Evolutionary conservation across 2,888 invertebrate genomes (phyloP), one percentile per base, ranked within the genome.

Genomic region (Sinhomidia bicolor): DNA sequence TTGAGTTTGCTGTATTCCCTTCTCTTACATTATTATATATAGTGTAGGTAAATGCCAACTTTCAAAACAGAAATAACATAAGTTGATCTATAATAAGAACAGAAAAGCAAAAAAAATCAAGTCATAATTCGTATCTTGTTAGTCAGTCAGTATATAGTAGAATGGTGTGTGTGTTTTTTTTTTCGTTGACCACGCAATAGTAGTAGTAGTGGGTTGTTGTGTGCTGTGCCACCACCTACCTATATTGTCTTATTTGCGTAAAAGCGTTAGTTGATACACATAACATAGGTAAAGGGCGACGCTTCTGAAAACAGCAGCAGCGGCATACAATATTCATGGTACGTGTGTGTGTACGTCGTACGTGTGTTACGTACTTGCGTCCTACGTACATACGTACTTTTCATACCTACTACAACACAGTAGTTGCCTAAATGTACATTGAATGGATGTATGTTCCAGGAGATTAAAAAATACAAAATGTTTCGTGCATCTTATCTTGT

Each of bases 361-460:
- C 20, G 20, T 54, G 17, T 54, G 54, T 54, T 17, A 54, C 20
- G 20, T 54, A 17, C 36, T 36, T 20, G 54, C 12, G 20, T 54
- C 12, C 17, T 54, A 12, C 20, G 54, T 54, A 20, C 20, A 17
- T 26, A 26, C 60, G 6, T 60, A 23, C 26, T 3, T 4, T n/a
- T n/a, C n/a, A n/a, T n/a, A n/a, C n/a, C n/a, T n/a, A n/a, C n/a
- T n/a, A n/a, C n/a, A 51, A 14, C 51, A 10, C 54, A 54, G 9
- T 60, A 60, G 17, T 54, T 54, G 54, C 60, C 60, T 60, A 60
- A 5, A 32, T 68, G 20, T 41, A 68, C n/a, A 3, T 9, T 62
- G 29, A 14, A 12, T 65, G 36, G 32, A 17, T 36, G 17, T 68
- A 68, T 68, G 68, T 68, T 68, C 68, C 68, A 68, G 68, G 68